Conservation (phyloP, 2,113 vertebrate species). For the Corythaeola cristata region DNA sequence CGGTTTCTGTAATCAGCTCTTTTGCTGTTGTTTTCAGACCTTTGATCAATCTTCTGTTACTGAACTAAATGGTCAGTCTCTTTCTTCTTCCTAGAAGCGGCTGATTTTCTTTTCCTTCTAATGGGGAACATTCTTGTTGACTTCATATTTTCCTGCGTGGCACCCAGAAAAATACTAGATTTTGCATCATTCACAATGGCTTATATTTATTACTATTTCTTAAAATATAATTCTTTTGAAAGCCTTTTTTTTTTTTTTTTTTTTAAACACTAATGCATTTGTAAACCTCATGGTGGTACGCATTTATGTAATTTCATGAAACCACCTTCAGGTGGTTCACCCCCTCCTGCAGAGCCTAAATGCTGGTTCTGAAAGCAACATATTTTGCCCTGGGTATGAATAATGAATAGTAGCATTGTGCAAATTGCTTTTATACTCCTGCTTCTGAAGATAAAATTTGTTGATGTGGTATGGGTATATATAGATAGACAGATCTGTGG, state of each 20-base stretch:
- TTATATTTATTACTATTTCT: neutral
- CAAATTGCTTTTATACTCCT: conserved; percentile 36
- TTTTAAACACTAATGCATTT: neutral
- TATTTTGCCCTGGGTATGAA: neutral
- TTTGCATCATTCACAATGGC: neutral
- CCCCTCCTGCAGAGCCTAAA: neutral
- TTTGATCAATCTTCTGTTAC: neutral
- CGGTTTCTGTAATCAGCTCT: neutral
- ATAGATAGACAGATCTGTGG: conserved; percentile 21
- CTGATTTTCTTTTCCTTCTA: neutral
- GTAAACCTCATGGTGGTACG: neutral
- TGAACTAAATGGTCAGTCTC: neutral
- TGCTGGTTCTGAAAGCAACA: neutral
- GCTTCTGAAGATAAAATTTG: conserved; percentile 34
- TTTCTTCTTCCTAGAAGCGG: neutral
- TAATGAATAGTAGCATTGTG: conserved; percentile 37
- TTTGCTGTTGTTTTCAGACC: neutral
- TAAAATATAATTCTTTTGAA: neutral
- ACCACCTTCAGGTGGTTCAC: neutral
- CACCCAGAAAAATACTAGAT: neutral
- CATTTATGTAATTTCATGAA: neutral
- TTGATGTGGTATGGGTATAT: conserved; percentile 7
- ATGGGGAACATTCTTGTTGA: neutral
- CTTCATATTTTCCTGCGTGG: neutral
- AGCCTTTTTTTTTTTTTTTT: neutral